These are phyloP conservation scores for Bergia sp. DNA, from an alignment of 92 coral and sea anemone genomes.

Conservation along the genomic window DNA sequence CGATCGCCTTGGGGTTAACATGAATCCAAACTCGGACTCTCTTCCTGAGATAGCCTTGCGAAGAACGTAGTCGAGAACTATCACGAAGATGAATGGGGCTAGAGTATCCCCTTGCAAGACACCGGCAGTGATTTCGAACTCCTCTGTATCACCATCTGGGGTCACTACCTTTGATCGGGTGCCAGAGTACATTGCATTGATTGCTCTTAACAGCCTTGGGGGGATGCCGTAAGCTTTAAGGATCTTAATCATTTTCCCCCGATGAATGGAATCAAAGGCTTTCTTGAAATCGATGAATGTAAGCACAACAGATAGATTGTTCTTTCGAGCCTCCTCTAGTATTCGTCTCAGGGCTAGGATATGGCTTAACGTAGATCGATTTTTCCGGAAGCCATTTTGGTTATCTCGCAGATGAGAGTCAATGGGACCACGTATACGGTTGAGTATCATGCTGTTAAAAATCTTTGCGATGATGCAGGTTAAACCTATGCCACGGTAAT, in stretches of 20 bases:
- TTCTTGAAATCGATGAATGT: conserved; percentile 54
- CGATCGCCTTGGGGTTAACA: conserved; percentile 27
- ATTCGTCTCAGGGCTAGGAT: conserved; percentile 45
- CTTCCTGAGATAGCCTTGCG: conserved; percentile 27
- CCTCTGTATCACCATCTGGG: conserved; percentile 52
- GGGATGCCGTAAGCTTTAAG: conserved; percentile 56
- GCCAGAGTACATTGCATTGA: conserved; percentile 22
- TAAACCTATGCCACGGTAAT: conserved; percentile 48
- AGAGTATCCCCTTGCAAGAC: conserved; percentile 7
- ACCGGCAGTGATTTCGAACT: conserved; percentile 10
- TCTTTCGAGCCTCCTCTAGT: conserved; percentile 41
- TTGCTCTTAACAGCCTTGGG: conserved; percentile 22
- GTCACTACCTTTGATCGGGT: conserved; percentile 40
- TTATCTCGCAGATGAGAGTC: conserved; percentile 25
- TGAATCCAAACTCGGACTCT: conserved; percentile 29
- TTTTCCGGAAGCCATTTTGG: conserved; percentile 50
- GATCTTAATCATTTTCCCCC: conserved; percentile 49
- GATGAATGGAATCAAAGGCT: conserved; percentile 59
- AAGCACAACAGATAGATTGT: conserved; percentile 34
- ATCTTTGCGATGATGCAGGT: conserved; percentile 33
- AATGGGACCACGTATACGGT: conserved; percentile 15
- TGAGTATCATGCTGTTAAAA: conserved; percentile 34
- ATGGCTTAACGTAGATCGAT: conserved; percentile 7
- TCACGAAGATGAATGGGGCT: conserved; percentile 7
- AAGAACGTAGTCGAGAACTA: conserved; percentile 27